Base-by-base conservation (phyloP, 2,888 invertebrate species). In the Gymnoscelis rufifasciata region DNA sequence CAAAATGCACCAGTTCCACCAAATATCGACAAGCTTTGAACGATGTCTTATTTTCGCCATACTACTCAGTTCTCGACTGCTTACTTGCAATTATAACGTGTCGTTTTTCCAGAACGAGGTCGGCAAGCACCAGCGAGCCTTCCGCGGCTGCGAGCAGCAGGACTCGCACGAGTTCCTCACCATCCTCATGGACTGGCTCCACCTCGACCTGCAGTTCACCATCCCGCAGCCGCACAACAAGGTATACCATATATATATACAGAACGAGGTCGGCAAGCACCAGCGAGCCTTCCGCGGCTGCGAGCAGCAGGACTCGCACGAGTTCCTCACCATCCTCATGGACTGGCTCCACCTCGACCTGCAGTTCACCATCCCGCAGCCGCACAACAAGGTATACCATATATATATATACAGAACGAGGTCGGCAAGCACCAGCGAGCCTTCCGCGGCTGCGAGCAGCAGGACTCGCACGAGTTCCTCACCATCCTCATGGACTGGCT, bases 81-180 rank as follows among this genome's bases (percentile, higher is more conserved):
- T n/a, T n/a, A n/a, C n/a, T n/a, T n/a, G n/a, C n/a, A 19, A 19
- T 19, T 19, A 19, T 5, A 3, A 19, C 2, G 19, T 2, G 5
- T 12, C 8, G 24, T n/a, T 2, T 28, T 45, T 0, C 61, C 19
- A 93, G 94, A 90, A 88, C 60, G 92, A 92, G 40, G 91, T 96
- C 38, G 94, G 95, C 10, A 92, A 92, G 56, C 92, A 94, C 73
- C 92, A 94, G 68, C 89, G 93, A 47, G 91, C 92, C 56, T 94
- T 94, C 75, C 91, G 91, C 43, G 92, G 90, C 73, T 90, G 90
- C 64, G 94, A 95, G 56, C 97, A 97, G 66, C 96, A 97, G 75
- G 97, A 97, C 74, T 94, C 96, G 0, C 96, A 97, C 79, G 97
- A 97, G 81, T 96, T 97, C 75, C 90, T 97, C 46, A 94, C 94